Evolutionary conservation across 53 echinoderm and acorn worm genomes (phyloP), one percentile per base, ranked within the genome.

Genomic region (Echinarachnius parma): DNA sequence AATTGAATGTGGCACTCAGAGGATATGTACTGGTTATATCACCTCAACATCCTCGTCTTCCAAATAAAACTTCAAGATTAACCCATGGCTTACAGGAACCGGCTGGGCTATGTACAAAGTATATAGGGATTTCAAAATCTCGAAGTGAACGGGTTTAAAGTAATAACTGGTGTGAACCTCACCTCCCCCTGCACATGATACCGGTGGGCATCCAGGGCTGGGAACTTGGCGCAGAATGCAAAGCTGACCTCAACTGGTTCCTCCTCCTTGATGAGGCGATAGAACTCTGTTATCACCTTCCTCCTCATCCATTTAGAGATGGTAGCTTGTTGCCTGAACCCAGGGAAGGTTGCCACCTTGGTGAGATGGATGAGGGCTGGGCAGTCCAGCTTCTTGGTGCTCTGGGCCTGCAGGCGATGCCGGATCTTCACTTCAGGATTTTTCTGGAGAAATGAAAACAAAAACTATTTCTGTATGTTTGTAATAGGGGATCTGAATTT

Each of bases 311-410:
- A 56, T 1, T 18, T 24, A 16, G 56, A 56, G 44, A 35, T 36
- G 7, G 15, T 37, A 19, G 56, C 16, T 3, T 54, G 55, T 27
- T 56, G 56, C 36, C 56, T 54, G 24, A 64, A 78, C 14, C 71
- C 87, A 19, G 87, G 87, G 44, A 87, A 87, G 36, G 72, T 78
- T 28, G 77, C 82, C 7, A 87, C 65, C 48, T 87, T 87, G 75
- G 82, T 87, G 62, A 87, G 47, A 34, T 68, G 82, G 28, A 87
- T 87, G 9, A 82, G 31, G 28, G 87, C 87, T 22, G 87, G 87
- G 57, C 87, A 87, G 46, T 82, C 82, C n/a, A 87, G 58, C 48
- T 87, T 87, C 79, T 87, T 87, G 29, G 82, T 82, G 20, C 82
- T 19, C 29, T 78, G 82, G 25, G 78, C 44, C 48, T 70, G 23